Conservation (phyloP, 2,888 invertebrate genomes). For the Agapostemon virescens region DNA sequence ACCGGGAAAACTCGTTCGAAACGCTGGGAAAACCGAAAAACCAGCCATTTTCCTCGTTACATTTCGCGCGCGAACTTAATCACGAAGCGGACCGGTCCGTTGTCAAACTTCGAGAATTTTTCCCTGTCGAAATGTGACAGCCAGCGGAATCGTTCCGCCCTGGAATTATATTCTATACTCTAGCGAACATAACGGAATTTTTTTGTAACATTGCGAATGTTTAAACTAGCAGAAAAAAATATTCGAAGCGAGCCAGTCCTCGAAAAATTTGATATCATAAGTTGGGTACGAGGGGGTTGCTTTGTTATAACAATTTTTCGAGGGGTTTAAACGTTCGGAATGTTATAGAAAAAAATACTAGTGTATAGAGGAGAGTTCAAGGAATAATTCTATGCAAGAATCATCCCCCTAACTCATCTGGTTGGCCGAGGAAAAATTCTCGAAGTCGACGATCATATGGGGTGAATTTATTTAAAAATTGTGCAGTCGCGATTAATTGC, state of each 20-base stretch:
- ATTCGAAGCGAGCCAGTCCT: not conserved
- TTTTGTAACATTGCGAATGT: not conserved
- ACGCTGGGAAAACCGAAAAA: too few relatives aligned
- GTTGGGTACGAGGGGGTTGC: not conserved
- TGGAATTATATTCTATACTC: not conserved
- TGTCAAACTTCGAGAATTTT: not conserved
- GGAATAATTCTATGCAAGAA: not conserved
- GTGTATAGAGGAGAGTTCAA: not conserved
- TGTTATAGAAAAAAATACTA: not conserved
- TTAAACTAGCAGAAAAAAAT: not conserved
- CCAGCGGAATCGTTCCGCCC: not conserved
- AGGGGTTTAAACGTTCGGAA: not conserved
- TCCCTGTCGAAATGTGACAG: not conserved
- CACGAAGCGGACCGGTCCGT: not conserved
- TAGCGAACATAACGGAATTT: not conserved
- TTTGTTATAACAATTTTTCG: not conserved
- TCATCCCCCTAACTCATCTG: not conserved
- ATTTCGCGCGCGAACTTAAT: not conserved
- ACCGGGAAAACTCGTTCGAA: too few relatives aligned
- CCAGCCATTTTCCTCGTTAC: not conserved
- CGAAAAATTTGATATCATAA: not conserved
- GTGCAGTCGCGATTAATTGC: not conserved
- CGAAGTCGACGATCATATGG: not conserved
- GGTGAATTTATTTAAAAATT: too few relatives aligned
- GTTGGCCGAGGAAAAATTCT: not conserved